A percentile compares a stretch with the other conserved stretches of the same genome.
Conservation (phyloP, 2,888 invertebrate species). For the Spodoptera exigua region DNA sequence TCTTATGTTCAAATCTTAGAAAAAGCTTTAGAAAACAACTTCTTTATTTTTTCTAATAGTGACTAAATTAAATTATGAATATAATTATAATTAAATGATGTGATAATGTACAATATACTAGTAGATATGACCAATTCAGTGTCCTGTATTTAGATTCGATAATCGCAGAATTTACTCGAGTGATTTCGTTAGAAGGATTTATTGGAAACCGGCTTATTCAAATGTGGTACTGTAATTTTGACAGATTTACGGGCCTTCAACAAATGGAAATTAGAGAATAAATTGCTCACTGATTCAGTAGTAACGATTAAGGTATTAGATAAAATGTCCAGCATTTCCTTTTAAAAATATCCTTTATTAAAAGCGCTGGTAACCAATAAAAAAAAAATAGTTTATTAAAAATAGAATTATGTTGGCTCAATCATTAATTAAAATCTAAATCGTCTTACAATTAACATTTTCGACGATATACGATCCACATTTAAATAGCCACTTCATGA, state of each 20-base stretch:
- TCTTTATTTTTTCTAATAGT: too few species aligned
- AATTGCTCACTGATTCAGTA: constrained; percentile 34
- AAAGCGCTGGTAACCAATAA: neutral
- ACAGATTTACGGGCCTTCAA: constrained; percentile 29
- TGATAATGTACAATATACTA: neutral
- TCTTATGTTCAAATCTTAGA: too few species aligned
- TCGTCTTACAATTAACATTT: constrained; percentile 38
- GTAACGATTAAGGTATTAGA: constrained; percentile 23
- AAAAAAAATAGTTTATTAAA: neutral
- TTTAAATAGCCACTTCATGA: constrained; percentile 44
- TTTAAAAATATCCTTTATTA: constrained; percentile 1
- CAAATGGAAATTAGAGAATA: constrained; percentile 41
- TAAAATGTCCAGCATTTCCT: neutral
- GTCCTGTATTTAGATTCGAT: constrained; percentile 10
- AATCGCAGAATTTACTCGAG: constrained; percentile 12
- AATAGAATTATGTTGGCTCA: constrained; percentile 27
- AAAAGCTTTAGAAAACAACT: too few species aligned
- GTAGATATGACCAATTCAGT: constrained; percentile 7
- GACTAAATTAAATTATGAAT: too few species aligned
- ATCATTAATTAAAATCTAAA: constrained; percentile 39
- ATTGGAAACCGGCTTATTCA: constrained; percentile 39
- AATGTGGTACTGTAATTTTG: constrained; percentile 40
- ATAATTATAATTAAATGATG: too few species aligned
- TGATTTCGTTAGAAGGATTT: constrained; percentile 11
- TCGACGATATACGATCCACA: constrained; percentile 35